Base-by-base conservation (phyloP, 2,113 vertebrate species). In the Larimichthys crocea region DNA sequence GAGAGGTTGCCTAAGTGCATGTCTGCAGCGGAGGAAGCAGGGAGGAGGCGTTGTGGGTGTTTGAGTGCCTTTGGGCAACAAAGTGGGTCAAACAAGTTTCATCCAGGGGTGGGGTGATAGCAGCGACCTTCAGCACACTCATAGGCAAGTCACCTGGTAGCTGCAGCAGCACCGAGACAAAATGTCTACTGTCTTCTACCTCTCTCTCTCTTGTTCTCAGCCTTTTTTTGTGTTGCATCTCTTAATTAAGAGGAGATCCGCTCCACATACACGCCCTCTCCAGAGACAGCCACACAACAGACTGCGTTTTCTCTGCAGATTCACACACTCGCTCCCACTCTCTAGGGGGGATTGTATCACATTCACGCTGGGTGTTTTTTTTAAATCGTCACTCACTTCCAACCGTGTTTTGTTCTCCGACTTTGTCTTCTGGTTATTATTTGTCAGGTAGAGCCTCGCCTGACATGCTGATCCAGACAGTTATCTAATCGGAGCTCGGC, bases 1-100 rank as follows among this genome's bases (percentile, higher is more conserved):
- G 61, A 76, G 57, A 82, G 49, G 77, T 83, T 81, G 67, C 17
- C 74, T 81, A 29, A 87, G 79, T 79, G 79, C 61, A 80, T 59
- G 69, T 86, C 72, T 72, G 74, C 61, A 59, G 75, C 24, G 29
- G 65, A 26, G 42, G 17, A 53, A 52, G 22, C 35, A 20, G 44
- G 50, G 42, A 46, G 62, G 22, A 59, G 56, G 35, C 19, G 12
- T 1, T 68, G 16, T 29, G 22, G 9, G 44, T 69, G 71, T 75
- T 75, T 74, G 35, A 60, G 70, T 3, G 63, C 59, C 79, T 85
- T 68, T 15, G 10, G 48, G 82, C 48, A 52, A 80, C 80, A 89
- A 91, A 92, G 65, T 91, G 82, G 86, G 86, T 91, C 86, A 80
- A 67, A 59, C 5, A 17, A 67, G 74, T 82, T 90, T 73, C 15